Base-by-base conservation (phyloP, 2,797 vertebrate genomes). In the Fistularia commersonii region DNA sequence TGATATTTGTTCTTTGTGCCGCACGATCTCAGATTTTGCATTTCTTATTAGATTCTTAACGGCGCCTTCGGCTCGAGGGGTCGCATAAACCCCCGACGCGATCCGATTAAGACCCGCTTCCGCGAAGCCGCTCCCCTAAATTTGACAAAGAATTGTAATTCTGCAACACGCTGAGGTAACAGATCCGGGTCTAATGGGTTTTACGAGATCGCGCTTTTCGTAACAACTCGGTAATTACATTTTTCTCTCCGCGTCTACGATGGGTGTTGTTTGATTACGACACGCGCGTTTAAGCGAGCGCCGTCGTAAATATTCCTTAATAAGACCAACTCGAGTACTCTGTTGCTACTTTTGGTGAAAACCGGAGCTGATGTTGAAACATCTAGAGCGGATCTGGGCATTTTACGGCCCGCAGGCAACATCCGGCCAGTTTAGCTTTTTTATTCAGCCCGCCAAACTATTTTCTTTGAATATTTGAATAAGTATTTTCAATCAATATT, bases 171-270 rank as follows among this genome's bases (percentile, higher is more conserved):
- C 39, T 48, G n/a, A 46, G 32, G 40, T 72, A 47, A 33, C 12
- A 41, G 34, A 15, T 32, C 36, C 1, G 6, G 11, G 50, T 42
- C 45, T 69, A 74, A 72, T 68, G 59, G 64, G 63, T 59, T 64
- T 23, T 66, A 69, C 76, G 49, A 66, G 72, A 54, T 69, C 32
- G 6, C 9, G 8, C 13, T 11, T 69, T 68, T 79, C 80, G 85
- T 83, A 84, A 76, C 51, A 59, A 69, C 31, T 12, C 11, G 54
- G 63, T 84, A 82, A 84, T 80, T 76, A 76, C 40, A 50, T 43
- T 45, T 69, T 55, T 54, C 53, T 65, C 12, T 36, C 32, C 51
- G 57, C 32, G 31, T 53, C 35, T 59, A 50, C 32, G 53, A 51
- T 11, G 37, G 37, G 34, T 11, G 51, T 51, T 37, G 54, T 58